A percentile compares a stretch with the other conserved stretches of the same genome.
phyloP scores from a whole-genome alignment of 2,797 vertebrate species.

The Chaunax sp. region DNA sequence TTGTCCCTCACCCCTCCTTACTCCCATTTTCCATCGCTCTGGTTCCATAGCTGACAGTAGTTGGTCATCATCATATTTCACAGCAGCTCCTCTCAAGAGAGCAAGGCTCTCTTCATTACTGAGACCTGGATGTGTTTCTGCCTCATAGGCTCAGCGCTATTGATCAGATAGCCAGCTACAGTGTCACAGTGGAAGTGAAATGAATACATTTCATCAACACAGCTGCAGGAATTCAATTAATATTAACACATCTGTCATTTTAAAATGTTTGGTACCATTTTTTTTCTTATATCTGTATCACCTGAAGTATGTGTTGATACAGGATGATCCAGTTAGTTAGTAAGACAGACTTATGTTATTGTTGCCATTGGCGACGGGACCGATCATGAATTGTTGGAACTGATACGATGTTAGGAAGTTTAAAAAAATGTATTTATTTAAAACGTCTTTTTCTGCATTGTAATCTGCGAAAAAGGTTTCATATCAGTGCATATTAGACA shows the following conservation, averaged over 20 bases:
- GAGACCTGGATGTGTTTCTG: slow-evolving; percentile 51
- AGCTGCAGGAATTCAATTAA: slow-evolving; percentile 1
- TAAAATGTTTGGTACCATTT: neutral
- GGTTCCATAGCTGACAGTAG: slow-evolving; percentile 9
- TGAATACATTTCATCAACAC: slow-evolving; percentile 17
- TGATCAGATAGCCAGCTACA: slow-evolving; percentile 27
- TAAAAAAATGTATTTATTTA: too few species aligned
- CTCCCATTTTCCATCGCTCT: slow-evolving; percentile 23
- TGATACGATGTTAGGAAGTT: too few species aligned
- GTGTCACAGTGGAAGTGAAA: slow-evolving; percentile 15
- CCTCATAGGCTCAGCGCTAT: slow-evolving; percentile 15
- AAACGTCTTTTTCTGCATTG: too few species aligned
- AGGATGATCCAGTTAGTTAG: neutral
- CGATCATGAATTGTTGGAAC: too few species aligned
- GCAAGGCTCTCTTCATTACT: slow-evolving; percentile 50
- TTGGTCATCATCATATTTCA: slow-evolving; percentile 55
- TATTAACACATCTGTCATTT: neutral
- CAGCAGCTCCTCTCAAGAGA: slow-evolving; percentile 35
- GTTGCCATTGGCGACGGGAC: neutral
- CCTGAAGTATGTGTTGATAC: neutral
- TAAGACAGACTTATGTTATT: neutral
- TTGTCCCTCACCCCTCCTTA: neutral
- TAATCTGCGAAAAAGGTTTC: too few species aligned
- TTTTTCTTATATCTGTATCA: neutral
- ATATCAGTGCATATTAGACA: too few species aligned